Percentiles rank a stretch among this genome's conserved stretches.
Evolutionary conservation across 92 coral and sea anemone species (phyloP).

Genomic region (Palythoa grandiflora): DNA sequence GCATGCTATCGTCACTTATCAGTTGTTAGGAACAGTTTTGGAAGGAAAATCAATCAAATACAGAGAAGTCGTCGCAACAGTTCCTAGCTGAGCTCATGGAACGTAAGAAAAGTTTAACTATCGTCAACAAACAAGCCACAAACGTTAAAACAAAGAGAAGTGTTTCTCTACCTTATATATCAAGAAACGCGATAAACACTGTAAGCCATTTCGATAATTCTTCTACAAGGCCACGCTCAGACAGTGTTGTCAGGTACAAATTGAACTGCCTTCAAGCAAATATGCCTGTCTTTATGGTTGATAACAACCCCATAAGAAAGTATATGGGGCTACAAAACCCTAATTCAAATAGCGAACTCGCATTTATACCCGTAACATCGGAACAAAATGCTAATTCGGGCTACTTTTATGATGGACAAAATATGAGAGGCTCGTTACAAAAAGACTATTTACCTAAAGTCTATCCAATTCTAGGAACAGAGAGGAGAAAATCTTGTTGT

Average conservation of each 20-base stretch:
- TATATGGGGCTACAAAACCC: neutral
- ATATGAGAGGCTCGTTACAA: neutral
- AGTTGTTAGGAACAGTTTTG: neutral
- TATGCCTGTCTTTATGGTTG: conserved; percentile 14
- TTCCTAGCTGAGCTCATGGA: neutral
- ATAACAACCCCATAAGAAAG: conserved; percentile 25
- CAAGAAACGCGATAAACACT: conserved; percentile 19
- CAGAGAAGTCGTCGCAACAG: conserved; percentile 1
- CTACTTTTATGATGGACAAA: neutral
- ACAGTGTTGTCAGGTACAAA: neutral
- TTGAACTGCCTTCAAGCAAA: neutral
- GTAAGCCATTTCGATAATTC: neutral
- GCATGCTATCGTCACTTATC: neutral
- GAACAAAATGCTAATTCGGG: neutral
- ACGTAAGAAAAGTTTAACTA: neutral
- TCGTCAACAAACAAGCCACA: neutral
- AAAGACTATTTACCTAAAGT: neutral
- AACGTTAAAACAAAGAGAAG: conserved; percentile 1
- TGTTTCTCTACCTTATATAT: conserved; percentile 18
- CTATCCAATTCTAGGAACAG: neutral
- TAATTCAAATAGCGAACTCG: neutral
- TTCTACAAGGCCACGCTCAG: neutral
- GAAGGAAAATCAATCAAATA: conserved; percentile 1
- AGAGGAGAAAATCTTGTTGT: conserved; percentile 13
- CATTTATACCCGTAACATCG: neutral